phyloP scores from a whole-genome alignment of 2,113 vertebrate species.

The Phrynosoma blainvillii region DNA sequence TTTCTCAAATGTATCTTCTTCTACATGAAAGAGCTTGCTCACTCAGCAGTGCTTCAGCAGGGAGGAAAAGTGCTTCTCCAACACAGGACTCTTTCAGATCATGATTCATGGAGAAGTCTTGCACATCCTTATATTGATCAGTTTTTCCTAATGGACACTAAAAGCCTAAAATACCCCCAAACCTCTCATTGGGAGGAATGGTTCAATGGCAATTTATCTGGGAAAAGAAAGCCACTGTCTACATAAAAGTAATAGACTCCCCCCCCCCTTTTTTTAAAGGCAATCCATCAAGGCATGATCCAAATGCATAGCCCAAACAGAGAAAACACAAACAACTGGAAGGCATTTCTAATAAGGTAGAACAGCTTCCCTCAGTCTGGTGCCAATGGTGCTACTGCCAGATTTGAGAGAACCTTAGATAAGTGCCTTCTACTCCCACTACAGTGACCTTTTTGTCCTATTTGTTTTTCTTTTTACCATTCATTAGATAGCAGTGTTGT shows the following conservation, averaged over 20 bases:
- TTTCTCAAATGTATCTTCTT: slow-evolving; percentile 47
- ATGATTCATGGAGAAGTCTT: slow-evolving; percentile 30
- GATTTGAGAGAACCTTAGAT: neutral
- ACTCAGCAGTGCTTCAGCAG: slow-evolving; percentile 21
- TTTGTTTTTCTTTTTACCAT: too few species aligned
- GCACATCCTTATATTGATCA: slow-evolving; percentile 26
- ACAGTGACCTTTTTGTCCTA: too few species aligned
- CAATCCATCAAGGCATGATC: neutral
- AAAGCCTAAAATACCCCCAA: slow-evolving; percentile 35
- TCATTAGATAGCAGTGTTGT: too few species aligned
- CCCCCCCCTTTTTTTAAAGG: too few species aligned
- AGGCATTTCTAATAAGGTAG: neutral
- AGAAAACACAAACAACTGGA: neutral
- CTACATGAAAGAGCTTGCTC: slow-evolving; percentile 8
- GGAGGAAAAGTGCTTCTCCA: slow-evolving; percentile 25
- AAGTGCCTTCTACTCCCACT: too few species aligned
- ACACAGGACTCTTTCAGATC: neutral
- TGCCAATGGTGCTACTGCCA: neutral
- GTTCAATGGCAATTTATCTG: slow-evolving; percentile 28
- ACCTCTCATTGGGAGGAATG: neutral
- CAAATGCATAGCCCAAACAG: neutral
- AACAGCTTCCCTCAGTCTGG: neutral
- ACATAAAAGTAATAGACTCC: neutral
- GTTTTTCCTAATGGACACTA: slow-evolving; percentile 20
- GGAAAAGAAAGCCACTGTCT: slow-evolving; percentile 12